Percentiles rank a stretch among this genome's conserved stretches.
Conservation (phyloP, 2,113 vertebrate species). For the Lophura nycthemera region DNA sequence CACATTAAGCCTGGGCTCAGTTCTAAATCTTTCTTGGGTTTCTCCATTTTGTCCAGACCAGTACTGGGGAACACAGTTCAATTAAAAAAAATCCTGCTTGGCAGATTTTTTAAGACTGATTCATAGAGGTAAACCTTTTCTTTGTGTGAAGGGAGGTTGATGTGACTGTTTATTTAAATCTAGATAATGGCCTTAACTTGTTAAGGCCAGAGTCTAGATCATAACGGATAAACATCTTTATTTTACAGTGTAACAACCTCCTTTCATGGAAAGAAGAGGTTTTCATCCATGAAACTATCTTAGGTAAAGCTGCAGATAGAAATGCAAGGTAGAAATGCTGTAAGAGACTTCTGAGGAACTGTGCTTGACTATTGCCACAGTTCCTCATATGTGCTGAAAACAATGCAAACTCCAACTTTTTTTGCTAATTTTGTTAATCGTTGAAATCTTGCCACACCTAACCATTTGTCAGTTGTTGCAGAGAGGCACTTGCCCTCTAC, state of each 20-base stretch:
- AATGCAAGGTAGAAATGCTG: neutral
- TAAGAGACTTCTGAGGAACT: neutral
- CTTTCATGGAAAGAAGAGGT: neutral
- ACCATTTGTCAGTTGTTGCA: neutral
- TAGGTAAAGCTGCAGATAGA: neutral
- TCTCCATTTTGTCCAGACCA: neutral
- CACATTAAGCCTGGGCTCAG: neutral
- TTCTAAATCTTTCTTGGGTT: neutral
- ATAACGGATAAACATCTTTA: neutral
- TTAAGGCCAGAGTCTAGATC: neutral
- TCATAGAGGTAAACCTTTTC: neutral
- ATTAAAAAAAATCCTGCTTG: neutral
- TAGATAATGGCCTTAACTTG: neutral
- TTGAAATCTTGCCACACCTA: neutral
- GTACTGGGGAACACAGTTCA: neutral
- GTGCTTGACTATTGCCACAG: neutral
- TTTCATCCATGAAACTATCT: neutral
- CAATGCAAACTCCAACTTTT: neutral
- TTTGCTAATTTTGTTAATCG: neutral
- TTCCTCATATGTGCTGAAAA: neutral
- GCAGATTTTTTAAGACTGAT: neutral
- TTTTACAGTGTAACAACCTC: neutral
- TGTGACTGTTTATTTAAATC: neutral
- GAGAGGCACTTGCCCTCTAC: neutral
- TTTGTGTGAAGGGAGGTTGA: neutral